phyloP scores from a whole-genome alignment of 1,140 invertebrate species.

The Eupeodes corollae region DNA sequence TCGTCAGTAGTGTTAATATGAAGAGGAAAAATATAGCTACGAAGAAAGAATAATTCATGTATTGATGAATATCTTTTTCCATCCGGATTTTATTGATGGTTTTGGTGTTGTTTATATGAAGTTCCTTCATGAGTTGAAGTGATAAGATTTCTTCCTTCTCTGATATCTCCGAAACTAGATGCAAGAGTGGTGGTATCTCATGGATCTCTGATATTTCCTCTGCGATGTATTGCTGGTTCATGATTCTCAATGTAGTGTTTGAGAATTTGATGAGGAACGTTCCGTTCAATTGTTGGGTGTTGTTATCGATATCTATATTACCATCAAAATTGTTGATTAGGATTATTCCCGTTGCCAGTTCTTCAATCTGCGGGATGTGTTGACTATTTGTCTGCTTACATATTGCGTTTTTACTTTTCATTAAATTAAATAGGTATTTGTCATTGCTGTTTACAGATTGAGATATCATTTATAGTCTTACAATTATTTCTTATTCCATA shows the following conservation, averaged over 20 bases:
- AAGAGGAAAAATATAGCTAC: too few relatives aligned
- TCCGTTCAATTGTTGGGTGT: background rate
- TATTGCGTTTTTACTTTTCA: background rate
- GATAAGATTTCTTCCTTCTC: background rate
- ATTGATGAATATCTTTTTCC: too few relatives aligned
- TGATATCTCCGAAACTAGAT: background rate
- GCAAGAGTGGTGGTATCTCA: background rate
- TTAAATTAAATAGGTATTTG: background rate
- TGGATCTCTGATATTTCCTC: background rate
- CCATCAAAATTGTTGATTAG: background rate
- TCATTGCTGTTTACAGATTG: background rate
- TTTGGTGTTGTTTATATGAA: background rate
- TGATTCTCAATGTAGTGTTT: background rate
- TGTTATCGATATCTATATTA: background rate
- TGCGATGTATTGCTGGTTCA: background rate
- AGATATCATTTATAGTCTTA: background rate
- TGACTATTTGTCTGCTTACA: background rate
- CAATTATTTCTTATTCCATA: too few relatives aligned
- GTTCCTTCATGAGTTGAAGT: background rate
- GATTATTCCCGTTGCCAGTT: background rate
- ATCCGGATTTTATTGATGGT: background rate
- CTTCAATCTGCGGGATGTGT: background rate
- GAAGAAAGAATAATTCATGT: too few relatives aligned
- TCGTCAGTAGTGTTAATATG: too few relatives aligned
- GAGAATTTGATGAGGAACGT: background rate